These are phyloP conservation scores for Chelonus formosanus DNA, from an alignment of 2,888 invertebrate genomes.

Conservation along the genomic window DNA sequence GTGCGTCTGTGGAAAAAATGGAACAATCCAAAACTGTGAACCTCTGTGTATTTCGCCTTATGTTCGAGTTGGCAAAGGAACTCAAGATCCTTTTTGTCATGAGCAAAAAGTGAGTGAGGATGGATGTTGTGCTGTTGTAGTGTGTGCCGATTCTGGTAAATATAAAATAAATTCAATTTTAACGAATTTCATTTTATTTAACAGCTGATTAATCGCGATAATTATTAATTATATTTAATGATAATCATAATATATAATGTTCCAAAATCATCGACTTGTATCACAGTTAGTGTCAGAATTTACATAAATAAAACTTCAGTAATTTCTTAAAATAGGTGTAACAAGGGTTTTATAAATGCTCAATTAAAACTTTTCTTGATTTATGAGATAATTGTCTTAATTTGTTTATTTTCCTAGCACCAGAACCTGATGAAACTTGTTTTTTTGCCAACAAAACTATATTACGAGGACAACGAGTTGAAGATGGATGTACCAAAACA, in stretches of 20 bases:
- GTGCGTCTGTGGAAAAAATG: conserved; percentile 76
- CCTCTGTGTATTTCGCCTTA: conserved; percentile 75
- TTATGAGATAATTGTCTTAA: neutral
- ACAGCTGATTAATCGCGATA: no score
- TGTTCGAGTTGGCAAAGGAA: conserved; percentile 72
- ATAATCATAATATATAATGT: neutral
- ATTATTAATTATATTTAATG: neutral
- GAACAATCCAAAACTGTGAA: conserved; percentile 74
- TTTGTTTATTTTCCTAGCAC: conserved; percentile 42
- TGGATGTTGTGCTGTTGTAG: conserved; percentile 76
- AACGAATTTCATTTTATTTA: no score
- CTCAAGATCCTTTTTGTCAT: conserved; percentile 77
- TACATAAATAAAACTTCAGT: no score
- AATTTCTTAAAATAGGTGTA: no score
- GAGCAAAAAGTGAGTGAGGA: conserved; percentile 77
- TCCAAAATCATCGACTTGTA: neutral
- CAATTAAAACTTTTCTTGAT: neutral
- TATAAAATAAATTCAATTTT: neutral
- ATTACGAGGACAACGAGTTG: conserved; percentile 76
- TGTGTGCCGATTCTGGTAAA: conserved; percentile 73
- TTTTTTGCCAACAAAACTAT: conserved; percentile 76
- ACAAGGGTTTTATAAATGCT: no score
- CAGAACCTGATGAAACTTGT: conserved; percentile 69
- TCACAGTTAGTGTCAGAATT: no score
- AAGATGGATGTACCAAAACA: conserved; percentile 81